Evolutionary conservation across 2,797 vertebrate species (phyloP), one percentile per base, ranked within the genome.

Genomic region (Ceryle rudis): DNA sequence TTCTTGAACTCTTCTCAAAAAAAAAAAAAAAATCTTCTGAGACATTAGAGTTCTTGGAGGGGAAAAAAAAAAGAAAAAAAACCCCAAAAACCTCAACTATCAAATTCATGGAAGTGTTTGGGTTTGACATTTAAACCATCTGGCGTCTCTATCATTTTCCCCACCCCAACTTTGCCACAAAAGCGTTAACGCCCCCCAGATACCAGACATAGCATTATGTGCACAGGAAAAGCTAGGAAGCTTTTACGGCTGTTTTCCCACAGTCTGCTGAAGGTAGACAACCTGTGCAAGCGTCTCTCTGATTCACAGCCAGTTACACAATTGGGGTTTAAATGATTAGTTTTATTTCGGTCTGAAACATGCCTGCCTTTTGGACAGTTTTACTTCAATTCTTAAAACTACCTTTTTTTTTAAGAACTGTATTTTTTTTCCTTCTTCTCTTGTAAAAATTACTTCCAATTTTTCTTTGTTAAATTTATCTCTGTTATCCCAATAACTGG

Each of bases 201-300:
- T 81, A 9, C 2, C 2, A 3, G 52, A 18, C 7, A 1, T 0
- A 37, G 44, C 5, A 20, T 10, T 35, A 26, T 5, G 20, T 44
- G 51, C 70, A 11, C n/a, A 66, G 73, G 31, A 61, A 60, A 46
- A 95, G 9, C 70, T n/a, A 1, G 62, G 42, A 70, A 79, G 78
- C 44, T 80, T 79, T 88, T 42, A 14, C 1, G 5, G 51, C 33
- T 0, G 0, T 62, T 72, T 37, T 28, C 73, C 81, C 39, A 13
- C 42, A 3, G 17, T 33, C 55, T 88, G 41, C 64, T 86, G 44
- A 22, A 81, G 61, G 46, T 26, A 25, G 39, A 20, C 51, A 67
- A 15, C 65, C 61, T 74, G 37, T 57, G 49, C 4, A 20, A 42
- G 35, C 7, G 22, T 16, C 29, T 22, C 21, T 80, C 42, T 80